These are phyloP conservation scores for Acestrorhynchus altus DNA, from an alignment of 2,797 vertebrate species.

Conservation along the genomic window DNA sequence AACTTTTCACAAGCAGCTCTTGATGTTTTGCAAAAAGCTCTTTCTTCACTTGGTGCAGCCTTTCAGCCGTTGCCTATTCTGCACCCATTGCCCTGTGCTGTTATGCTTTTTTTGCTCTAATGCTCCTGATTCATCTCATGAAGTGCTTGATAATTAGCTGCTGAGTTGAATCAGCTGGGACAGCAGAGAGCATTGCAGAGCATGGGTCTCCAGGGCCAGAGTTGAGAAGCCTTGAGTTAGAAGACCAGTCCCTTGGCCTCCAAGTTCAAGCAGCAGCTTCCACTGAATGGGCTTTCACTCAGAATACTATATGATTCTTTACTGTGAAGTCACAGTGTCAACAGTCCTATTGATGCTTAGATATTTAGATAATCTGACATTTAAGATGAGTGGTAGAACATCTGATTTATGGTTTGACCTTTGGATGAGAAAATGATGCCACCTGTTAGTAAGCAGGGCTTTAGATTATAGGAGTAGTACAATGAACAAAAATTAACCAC, in stretches of 20 bases:
- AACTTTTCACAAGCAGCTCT: conserved; percentile 15
- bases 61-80: neutral
- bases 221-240: neutral
- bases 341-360: neutral
- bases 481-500: too few species aligned
- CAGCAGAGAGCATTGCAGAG: neutral
- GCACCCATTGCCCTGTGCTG: neutral
- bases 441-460: too few species aligned
- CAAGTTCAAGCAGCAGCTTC: neutral
- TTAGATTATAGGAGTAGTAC: neutral
- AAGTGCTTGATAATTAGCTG: neutral
- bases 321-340: neutral
- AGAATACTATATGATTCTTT: neutral
- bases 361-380: neutral
- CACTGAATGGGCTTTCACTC: neutral
- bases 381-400: neutral
- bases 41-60: neutral
- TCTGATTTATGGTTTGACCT: neutral
- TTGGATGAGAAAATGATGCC: too few species aligned
- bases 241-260: neutral
- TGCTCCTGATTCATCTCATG: neutral
- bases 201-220: neutral
- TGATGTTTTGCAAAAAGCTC: neutral
- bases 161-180: neutral
- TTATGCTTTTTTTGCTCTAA: neutral